phyloP scores from a whole-genome alignment of 2,888 invertebrate genomes.

The Oscheius onirici region DNA sequence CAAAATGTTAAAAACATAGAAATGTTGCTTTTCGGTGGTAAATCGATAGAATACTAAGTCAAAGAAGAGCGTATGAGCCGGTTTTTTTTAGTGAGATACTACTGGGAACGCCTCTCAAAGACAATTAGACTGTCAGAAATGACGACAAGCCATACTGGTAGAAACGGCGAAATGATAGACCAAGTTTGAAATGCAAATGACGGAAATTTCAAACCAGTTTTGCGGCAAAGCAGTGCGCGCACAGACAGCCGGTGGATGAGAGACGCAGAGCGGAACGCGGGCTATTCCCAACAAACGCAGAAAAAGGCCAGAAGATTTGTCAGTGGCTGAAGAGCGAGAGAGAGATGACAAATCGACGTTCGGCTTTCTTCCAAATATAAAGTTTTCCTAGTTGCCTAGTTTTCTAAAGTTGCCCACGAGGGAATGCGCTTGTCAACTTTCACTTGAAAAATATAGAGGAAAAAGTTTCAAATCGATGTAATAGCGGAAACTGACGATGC shows the following conservation, averaged over 20 bases:
- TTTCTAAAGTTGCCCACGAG: too few species aligned
- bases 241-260: conserved; percentile 11
- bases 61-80: too few species aligned
- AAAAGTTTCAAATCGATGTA: conserved; percentile 5
- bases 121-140: background rate
- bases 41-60: too few species aligned
- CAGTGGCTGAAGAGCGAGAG: too few species aligned
- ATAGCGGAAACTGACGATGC: background rate
- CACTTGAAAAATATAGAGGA: background rate
- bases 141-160: background rate
- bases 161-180: background rate
- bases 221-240: background rate
- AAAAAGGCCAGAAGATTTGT: background rate
- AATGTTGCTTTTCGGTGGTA: too few species aligned
- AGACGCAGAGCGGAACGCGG: conserved; percentile 36
- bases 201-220: conserved; percentile 24
- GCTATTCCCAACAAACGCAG: background rate
- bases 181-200: conserved; percentile 27
- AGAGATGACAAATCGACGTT: too few species aligned
- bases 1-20: too few species aligned
- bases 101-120: background rate
- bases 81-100: too few species aligned
- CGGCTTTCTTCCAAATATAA: too few species aligned
- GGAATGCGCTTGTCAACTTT: too few species aligned
- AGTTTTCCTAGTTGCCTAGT: too few species aligned